Conservation (phyloP, 2,888 invertebrate genomes). For the Caprella mutica region DNA sequence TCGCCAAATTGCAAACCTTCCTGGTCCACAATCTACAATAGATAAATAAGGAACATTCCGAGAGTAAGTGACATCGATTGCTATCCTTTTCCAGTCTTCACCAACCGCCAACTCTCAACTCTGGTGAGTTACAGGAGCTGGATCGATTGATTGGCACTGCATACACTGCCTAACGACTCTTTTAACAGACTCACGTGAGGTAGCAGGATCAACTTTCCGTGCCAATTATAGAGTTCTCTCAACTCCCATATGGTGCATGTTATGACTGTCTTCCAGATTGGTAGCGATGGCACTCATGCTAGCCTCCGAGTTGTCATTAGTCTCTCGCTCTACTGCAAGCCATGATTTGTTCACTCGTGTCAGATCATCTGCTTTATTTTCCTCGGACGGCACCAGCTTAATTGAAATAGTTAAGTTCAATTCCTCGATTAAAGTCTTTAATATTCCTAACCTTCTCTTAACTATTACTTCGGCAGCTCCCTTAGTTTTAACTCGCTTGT, state of each 20-base stretch:
- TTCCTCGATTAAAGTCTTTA: no score
- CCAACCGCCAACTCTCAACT: background rate
- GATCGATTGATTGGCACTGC: slow-evolving; percentile 6
- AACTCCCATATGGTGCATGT: background rate
- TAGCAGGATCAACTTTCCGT: background rate
- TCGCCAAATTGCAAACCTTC: no score
- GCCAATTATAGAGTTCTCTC: background rate
- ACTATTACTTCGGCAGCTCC: slow-evolving; percentile 1
- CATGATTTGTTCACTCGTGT: background rate
- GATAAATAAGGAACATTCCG: no score
- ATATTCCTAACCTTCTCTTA: background rate
- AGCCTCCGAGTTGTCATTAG: no score
- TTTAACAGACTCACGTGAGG: background rate
- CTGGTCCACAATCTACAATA: no score
- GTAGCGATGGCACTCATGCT: background rate
- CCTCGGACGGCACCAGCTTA: background rate
- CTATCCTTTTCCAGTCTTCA: background rate
- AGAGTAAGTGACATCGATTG: slow-evolving; percentile 12
- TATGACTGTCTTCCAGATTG: background rate
- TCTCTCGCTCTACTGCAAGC: no score
- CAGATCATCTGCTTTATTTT: background rate
- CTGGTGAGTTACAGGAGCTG: background rate
- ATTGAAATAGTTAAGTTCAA: background rate
- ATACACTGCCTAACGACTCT: slow-evolving; percentile 3
- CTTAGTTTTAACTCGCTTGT: background rate